Base-by-base conservation (phyloP, 2,888 invertebrate species). In the Drosophila basisetae region DNA sequence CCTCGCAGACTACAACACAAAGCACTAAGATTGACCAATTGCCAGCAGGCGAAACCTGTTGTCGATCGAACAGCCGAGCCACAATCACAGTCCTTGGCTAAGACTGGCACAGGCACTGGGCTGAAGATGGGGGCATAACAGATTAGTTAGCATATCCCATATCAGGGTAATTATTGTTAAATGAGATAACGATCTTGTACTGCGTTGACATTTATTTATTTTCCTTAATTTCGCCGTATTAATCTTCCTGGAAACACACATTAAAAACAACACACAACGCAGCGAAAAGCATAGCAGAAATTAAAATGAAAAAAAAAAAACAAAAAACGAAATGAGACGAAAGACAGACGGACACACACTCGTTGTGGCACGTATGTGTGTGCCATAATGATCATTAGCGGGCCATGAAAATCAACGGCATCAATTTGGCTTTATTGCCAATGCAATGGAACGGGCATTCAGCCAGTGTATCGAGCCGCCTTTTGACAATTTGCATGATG, bases 101-200 rank as follows among this genome's bases (percentile, higher is more conserved):
- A 39, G 55, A 22, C 30, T 13, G 39, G 7, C 30, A 41, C 58
- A 22, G n/a, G 49, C 31, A 31, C 71, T 31, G 62, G 56, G 30
- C 66, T 39, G 67, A 61, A 74, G 76, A 82, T 80, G 77, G 82
- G 76, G 83, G 81, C 84, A 83, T 83, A 92, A 92, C 92, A 92
- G 92, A 93, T 92, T 92, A 92, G 92, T 92, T 92, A 91, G 92
- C 93, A 91, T 92, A 92, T 92, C 93, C 93, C 92, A 93, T 93
- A 93, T 93, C 93, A 93, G 92, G 93, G 93, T 93, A 93, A 93
- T 93, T 93, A 93, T 93, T 93, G 93, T 93, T 93, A 93, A 93
- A 93, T 93, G 91, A 91, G 93, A 93, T 93, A 93, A 92, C 92
- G 92, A 93, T 93, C 93, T 92, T 93, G 93, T 93, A 92, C 87